Evolutionary conservation across 2,113 vertebrate species (phyloP).

Genomic region (Oxyruncus cristatus): DNA sequence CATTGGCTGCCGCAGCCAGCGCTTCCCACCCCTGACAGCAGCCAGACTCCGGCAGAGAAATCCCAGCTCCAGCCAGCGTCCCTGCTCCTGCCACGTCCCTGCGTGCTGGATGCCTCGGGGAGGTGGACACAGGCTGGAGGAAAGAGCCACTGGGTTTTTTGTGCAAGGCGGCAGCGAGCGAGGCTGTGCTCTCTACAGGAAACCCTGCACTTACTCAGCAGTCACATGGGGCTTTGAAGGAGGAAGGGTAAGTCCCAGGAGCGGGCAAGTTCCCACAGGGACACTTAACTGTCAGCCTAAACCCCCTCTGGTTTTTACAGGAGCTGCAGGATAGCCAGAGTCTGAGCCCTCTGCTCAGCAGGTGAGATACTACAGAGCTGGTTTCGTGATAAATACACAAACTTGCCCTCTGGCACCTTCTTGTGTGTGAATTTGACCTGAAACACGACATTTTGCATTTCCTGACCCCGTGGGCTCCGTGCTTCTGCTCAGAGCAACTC

Average conservation of each 20-base stretch:
- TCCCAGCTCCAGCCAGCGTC: neutral
- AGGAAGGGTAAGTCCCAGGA: conserved; percentile 25
- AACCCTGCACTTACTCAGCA: conserved; percentile 36
- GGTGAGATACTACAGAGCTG: neutral
- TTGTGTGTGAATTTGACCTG: fast-evolving
- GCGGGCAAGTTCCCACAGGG: neutral
- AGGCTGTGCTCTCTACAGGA: conserved; percentile 19
- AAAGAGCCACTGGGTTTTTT: neutral
- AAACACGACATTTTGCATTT: fast-evolving
- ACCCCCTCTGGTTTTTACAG: neutral
- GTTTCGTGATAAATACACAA: neutral
- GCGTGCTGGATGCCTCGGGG: neutral
- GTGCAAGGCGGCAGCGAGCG: neutral
- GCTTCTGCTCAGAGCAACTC: neutral
- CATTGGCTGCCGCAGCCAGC: fast-evolving
- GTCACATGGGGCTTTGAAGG: conserved; percentile 43
- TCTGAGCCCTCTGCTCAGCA: neutral
- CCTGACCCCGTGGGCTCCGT: neutral
- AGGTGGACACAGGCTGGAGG: neutral
- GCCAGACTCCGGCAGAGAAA: neutral
- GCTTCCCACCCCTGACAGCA: neutral
- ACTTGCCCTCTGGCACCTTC: neutral
- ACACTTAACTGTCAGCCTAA: neutral
- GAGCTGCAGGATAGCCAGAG: fast-evolving
- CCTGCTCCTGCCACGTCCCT: neutral